phyloP scores from a whole-genome alignment of 2,888 invertebrate species.

The Ligdia adustata region DNA sequence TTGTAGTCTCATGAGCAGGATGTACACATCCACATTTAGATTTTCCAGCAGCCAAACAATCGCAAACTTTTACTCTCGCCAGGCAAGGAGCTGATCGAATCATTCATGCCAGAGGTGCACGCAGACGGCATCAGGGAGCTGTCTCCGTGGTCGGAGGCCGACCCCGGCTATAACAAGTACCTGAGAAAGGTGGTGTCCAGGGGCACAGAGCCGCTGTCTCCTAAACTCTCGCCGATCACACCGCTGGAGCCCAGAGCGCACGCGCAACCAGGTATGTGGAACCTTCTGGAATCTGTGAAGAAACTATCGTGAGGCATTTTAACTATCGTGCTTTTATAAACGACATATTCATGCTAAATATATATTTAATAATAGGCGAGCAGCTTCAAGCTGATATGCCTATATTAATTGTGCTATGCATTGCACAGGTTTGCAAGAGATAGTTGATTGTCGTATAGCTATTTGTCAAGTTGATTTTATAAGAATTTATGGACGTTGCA shows the following conservation, averaged over 20 bases:
- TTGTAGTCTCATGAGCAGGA: too few species aligned
- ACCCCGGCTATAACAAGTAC: conserved; percentile 52
- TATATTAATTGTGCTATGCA: too few species aligned
- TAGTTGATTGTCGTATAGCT: too few species aligned
- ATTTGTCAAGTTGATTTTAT: too few species aligned
- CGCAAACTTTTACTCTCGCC: too few species aligned
- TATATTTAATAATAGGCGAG: too few species aligned
- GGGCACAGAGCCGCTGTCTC: conserved; percentile 63
- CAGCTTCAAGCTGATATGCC: too few species aligned
- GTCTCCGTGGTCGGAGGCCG: conserved; percentile 82
- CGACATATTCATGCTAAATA: too few species aligned
- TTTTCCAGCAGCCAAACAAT: too few species aligned
- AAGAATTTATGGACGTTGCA: too few species aligned
- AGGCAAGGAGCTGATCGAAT: conserved; percentile 97
- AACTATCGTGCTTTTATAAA: not conserved
- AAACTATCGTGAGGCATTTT: not conserved
- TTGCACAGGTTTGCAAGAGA: too few species aligned
- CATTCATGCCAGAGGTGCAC: conserved; percentile 91
- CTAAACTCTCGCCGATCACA: conserved; percentile 43
- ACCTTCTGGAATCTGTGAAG: not conserved
- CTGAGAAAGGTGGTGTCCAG: conserved; percentile 62
- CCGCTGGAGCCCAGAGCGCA: conserved; percentile 42
- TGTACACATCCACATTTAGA: too few species aligned
- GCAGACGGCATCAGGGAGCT: conserved; percentile 89
- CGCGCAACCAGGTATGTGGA: conserved; percentile 56